phyloP scores from a whole-genome alignment of 2,797 vertebrate species.

The Tapirus indicus region DNA sequence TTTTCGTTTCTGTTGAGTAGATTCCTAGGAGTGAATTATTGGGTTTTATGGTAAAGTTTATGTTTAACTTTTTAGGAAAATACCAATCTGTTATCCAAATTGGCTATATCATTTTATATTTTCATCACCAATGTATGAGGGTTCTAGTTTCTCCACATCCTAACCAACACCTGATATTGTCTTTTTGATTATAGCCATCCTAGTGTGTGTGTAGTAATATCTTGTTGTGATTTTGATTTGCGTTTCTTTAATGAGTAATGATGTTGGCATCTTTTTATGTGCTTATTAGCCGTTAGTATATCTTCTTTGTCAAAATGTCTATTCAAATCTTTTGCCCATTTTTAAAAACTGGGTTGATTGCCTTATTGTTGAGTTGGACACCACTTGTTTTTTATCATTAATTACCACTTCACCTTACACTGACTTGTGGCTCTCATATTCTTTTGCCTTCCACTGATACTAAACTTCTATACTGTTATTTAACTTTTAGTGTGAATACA shows the following conservation, averaged over 20 bases:
- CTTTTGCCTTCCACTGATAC: neutral
- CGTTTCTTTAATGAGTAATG: neutral
- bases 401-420: neutral
- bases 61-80: slow-evolving; percentile 5
- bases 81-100: neutral
- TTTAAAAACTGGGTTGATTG: neutral
- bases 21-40: slow-evolving; percentile 11
- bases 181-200: neutral
- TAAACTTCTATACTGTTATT: neutral
- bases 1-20: slow-evolving; percentile 31
- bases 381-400: neutral
- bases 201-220: neutral
- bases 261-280: neutral
- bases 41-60: neutral
- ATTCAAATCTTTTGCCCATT: neutral
- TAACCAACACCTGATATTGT: neutral
- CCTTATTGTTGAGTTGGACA: neutral
- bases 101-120: neutral
- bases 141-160: neutral
- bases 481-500: neutral
- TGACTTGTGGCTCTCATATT: neutral
- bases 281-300: neutral
- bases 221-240: neutral
- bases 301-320: neutral
- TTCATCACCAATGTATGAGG: neutral